These are phyloP conservation scores for Charadrius vociferus DNA, from an alignment of 2,113 vertebrate species.

Conservation along the genomic window DNA sequence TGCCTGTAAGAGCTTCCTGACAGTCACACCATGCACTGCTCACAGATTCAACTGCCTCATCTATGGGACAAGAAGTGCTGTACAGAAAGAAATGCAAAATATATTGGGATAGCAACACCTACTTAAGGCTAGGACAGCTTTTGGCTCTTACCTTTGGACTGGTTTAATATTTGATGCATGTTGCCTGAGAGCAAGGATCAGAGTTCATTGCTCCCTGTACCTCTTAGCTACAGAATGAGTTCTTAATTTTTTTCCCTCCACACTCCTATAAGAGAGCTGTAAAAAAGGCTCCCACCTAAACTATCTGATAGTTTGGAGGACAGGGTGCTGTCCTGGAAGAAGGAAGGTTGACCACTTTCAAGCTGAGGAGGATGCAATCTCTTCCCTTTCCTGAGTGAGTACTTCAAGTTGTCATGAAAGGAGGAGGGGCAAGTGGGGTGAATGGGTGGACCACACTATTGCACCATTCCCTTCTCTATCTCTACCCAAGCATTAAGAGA, in stretches of 20 bases:
- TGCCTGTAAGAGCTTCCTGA: not conserved
- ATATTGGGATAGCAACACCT: too few relatives aligned
- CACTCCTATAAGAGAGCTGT: not conserved
- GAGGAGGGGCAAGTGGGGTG: not conserved
- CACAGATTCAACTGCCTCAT: too few relatives aligned
- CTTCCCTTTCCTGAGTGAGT: not conserved
- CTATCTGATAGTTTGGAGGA: not conserved
- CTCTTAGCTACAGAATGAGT: not conserved
- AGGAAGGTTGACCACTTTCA: not conserved
- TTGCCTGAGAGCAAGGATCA: not conserved
- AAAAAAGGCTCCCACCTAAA: not conserved
- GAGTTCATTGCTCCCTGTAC: not conserved
- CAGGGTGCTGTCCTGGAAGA: not conserved
- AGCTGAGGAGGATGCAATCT: not conserved
- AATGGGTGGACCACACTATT: not conserved
- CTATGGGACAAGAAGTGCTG: too few relatives aligned
- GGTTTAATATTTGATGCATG: not conserved
- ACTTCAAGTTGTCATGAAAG: not conserved
- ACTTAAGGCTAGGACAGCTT: too few relatives aligned
- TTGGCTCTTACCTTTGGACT: too few relatives aligned
- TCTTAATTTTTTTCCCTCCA: not conserved
- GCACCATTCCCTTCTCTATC: not conserved
- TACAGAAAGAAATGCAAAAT: too few relatives aligned
- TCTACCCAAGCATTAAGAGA: not conserved
- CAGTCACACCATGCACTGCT: not conserved